Percentiles rank a stretch among this genome's conserved stretches.
Conservation (phyloP, 2,888 invertebrate species). For the Conchocele bisecta region DNA sequence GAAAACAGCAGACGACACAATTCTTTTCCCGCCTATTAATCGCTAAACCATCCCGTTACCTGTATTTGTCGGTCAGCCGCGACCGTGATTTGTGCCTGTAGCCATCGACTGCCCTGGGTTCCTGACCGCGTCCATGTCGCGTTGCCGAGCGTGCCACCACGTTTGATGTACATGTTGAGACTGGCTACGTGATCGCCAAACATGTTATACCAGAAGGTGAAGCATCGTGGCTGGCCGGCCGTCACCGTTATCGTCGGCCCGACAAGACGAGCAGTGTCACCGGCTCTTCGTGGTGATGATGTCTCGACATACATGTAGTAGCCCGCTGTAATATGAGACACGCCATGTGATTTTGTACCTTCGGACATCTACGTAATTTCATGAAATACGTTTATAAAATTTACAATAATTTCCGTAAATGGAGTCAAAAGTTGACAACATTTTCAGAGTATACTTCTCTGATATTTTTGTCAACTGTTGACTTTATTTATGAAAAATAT, state of each 20-base stretch:
- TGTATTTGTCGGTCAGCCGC: too few species aligned
- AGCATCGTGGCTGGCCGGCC: conserved; percentile 56
- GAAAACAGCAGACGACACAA: too few species aligned
- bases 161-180: conserved; percentile 62
- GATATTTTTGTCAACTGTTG: too few species aligned
- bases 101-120: conserved; percentile 67
- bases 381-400: too few species aligned
- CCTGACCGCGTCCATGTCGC: conserved; percentile 66
- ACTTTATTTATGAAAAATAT: too few species aligned
- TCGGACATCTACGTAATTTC: too few species aligned
- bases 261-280: conserved; percentile 84
- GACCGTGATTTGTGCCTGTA: conserved; percentile 56
- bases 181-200: conserved; percentile 66
- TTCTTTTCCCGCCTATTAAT: too few species aligned
- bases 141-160: conserved; percentile 44
- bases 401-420: too few species aligned
- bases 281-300: conserved; percentile 84
- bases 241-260: conserved; percentile 60
- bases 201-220: conserved; percentile 78
- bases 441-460: background rate
- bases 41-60: too few species aligned
- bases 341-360: too few species aligned
- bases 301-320: conserved; percentile 80
- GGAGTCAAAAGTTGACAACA: background rate
- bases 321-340: conserved; percentile 64